These are phyloP conservation scores for Varanus salvator DNA, from an alignment of 2,113 vertebrate genomes.

Conservation along the genomic window DNA sequence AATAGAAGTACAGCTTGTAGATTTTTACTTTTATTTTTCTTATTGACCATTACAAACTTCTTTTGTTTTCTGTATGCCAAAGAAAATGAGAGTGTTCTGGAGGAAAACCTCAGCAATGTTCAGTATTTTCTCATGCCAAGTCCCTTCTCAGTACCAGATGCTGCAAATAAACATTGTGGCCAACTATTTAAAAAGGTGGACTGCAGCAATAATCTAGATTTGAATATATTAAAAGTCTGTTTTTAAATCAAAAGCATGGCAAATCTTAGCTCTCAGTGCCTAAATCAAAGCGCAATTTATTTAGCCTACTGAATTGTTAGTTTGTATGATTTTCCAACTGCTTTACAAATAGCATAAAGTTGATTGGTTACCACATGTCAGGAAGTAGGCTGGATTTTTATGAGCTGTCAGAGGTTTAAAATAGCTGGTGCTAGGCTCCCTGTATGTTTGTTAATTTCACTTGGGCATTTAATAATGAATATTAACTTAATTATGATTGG, in stretches of 20 bases:
- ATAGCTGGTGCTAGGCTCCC: conserved; percentile 12
- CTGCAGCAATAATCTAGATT: neutral
- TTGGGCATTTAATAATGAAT: conserved; percentile 33
- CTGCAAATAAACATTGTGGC: conserved; percentile 28
- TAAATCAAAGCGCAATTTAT: conserved; percentile 7
- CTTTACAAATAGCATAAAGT: neutral
- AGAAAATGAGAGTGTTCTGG: neutral
- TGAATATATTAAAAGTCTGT: neutral
- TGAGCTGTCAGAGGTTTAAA: conserved; percentile 44
- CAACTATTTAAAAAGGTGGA: neutral
- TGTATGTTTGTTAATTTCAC: conserved; percentile 29
- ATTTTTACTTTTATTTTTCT: neutral
- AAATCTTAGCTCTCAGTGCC: conserved; percentile 25
- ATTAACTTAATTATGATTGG: conserved; percentile 29
- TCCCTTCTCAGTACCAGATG: conserved; percentile 29
- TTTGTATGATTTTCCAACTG: conserved; percentile 23
- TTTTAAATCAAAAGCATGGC: conserved; percentile 12
- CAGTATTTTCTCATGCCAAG: conserved; percentile 21
- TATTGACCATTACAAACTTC: neutral
- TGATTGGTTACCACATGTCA: neutral
- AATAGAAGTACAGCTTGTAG: neutral
- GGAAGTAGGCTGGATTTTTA: conserved; percentile 41
- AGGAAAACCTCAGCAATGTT: conserved; percentile 14
- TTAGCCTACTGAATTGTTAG: neutral
- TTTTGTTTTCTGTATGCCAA: neutral